These are phyloP conservation scores for Cantharis lateralis DNA, from an alignment of 2,888 invertebrate species.

Conservation along the genomic window DNA sequence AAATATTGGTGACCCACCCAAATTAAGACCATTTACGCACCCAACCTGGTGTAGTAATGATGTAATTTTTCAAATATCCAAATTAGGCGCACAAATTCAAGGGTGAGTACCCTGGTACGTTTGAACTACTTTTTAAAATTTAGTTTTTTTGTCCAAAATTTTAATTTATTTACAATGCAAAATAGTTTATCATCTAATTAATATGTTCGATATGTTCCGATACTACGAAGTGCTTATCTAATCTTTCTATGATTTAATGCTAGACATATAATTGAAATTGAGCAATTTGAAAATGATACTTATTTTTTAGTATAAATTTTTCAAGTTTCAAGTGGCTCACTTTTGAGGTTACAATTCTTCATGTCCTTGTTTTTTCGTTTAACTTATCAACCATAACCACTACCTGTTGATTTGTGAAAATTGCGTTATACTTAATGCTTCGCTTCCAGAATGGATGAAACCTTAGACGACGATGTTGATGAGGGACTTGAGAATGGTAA, in stretches of 20 bases:
- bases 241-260: background rate
- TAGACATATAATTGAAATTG: background rate
- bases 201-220: background rate
- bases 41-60: background rate
- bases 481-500: background rate
- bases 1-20: background rate
- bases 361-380: background rate
- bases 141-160: background rate
- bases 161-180: background rate
- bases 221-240: background rate
- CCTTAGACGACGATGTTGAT: background rate
- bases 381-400: background rate
- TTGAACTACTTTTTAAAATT: background rate
- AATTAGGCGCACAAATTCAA: background rate
- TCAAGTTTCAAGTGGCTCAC: background rate
- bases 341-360: background rate
- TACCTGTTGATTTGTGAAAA: background rate
- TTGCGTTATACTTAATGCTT: background rate
- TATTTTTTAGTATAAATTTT: background rate
- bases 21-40: background rate
- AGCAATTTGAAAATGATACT: background rate
- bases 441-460: constrained; percentile 7
- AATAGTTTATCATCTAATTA: background rate
- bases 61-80: background rate
- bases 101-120: background rate